These are phyloP conservation scores for Grallaria varia DNA, from an alignment of 2,113 vertebrate genomes.

Conservation along the genomic window DNA sequence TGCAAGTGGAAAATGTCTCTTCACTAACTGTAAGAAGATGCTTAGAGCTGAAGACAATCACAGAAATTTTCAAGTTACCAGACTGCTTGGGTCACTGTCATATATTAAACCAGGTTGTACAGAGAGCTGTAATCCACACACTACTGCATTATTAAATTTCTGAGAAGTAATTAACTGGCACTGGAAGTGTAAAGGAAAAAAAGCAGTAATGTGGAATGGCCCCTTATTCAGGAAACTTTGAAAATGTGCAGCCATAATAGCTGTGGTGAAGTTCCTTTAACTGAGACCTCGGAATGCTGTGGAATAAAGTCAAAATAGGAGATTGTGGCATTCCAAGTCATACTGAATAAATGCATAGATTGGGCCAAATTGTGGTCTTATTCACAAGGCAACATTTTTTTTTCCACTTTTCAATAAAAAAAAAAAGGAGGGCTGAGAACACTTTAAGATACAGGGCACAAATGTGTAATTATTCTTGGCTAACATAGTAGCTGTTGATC, in stretches of 20 bases:
- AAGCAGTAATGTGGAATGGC: conserved; percentile 22
- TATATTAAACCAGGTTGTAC: background rate
- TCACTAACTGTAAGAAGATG: background rate
- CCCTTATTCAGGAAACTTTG: conserved; percentile 44
- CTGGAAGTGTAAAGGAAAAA: conserved; percentile 29
- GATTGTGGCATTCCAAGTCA: conserved; percentile 47
- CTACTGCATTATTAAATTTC: background rate
- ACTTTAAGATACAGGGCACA: conserved; percentile 64
- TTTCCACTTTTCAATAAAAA: background rate
- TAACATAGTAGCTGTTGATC: conserved; percentile 66
- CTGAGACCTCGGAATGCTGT: conserved; percentile 26
- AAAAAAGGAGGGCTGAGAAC: conserved; percentile 10
- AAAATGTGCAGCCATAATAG: conserved; percentile 50
- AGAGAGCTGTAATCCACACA: background rate
- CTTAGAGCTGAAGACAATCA: background rate
- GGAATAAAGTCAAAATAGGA: conserved; percentile 58
- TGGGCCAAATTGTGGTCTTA: conserved; percentile 49
- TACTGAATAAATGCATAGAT: conserved; percentile 49
- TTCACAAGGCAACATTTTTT: conserved; percentile 48
- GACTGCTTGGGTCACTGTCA: background rate
- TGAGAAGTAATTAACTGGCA: conserved; percentile 41
- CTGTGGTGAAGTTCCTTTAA: conserved; percentile 55
- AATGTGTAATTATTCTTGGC: conserved; percentile 70
- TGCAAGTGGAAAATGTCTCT: background rate
- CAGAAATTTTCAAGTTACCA: background rate